Percentiles rank a stretch among this genome's conserved stretches.
Conservation (phyloP, 1,140 invertebrate genomes). For the Zaprionus ornatus region DNA sequence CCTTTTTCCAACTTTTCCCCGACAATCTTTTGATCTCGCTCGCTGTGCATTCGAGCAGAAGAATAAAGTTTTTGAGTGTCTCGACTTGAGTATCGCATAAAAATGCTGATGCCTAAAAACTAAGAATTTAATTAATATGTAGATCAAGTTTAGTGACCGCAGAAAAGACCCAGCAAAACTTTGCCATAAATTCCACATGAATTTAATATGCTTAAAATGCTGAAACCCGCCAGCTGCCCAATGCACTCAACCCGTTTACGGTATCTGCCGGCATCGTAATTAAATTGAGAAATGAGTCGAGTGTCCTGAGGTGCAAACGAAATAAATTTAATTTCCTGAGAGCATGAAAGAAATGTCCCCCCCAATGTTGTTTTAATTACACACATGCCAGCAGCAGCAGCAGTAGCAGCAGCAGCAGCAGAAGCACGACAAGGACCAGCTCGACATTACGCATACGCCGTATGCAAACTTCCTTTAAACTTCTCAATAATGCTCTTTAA, state of each 20-base stretch:
- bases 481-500: conserved; percentile 20
- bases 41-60: conserved; percentile 14
- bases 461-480: conserved; percentile 19
- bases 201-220: not conserved
- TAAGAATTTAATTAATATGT: not conserved
- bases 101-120: conserved; percentile 1
- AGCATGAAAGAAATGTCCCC: conserved; percentile 24
- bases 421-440: not conserved
- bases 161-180: not conserved
- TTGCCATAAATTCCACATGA: not conserved
- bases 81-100: not conserved
- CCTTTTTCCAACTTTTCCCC: not conserved
- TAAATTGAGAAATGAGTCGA: conserved; percentile 24
- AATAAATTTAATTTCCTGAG: conserved; percentile 42
- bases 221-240: not conserved
- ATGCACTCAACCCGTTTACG: not conserved
- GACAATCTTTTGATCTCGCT: not conserved
- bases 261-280: conserved; percentile 22
- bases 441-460: conserved; percentile 44
- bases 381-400: conserved; percentile 28
- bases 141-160: not conserved
- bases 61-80: not conserved
- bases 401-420: not conserved
- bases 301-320: conserved; percentile 10
- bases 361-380: conserved; percentile 32